Conservation (phyloP, 2,888 invertebrate genomes). For the Escarpia spicata region DNA sequence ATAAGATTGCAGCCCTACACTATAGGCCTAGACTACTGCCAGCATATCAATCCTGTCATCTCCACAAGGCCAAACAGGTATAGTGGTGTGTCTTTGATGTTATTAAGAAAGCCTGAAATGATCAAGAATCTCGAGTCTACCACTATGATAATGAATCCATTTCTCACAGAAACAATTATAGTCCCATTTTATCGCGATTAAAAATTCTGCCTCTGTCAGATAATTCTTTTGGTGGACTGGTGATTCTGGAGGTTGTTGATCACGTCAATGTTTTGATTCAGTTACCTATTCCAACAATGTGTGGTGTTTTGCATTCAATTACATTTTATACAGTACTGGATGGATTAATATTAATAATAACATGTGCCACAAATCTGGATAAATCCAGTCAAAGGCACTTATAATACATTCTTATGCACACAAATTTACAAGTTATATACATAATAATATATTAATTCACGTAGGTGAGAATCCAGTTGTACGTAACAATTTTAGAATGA, state of each 20-base stretch:
- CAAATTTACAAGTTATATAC: no score
- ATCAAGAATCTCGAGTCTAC: background rate
- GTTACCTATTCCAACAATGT: background rate
- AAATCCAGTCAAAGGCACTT: no score
- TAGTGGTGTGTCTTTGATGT: background rate
- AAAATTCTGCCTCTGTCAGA: background rate
- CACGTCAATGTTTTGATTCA: background rate
- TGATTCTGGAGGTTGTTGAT: background rate
- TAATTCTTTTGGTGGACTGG: background rate
- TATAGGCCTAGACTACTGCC: background rate
- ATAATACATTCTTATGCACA: no score
- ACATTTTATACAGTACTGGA: background rate
- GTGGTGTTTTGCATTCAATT: background rate
- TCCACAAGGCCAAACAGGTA: background rate
- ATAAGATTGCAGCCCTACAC: background rate
- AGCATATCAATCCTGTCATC: background rate
- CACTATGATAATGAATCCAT: background rate
- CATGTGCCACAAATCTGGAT: no score
- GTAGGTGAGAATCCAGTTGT: no score
- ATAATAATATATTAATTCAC: no score
- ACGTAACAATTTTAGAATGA: no score
- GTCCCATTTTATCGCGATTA: background rate
- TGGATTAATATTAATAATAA: background rate
- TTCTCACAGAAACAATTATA: background rate
- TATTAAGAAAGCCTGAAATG: background rate